These are phyloP conservation scores for Altica lythri DNA, from an alignment of 2,888 invertebrate genomes.

Conservation along the genomic window DNA sequence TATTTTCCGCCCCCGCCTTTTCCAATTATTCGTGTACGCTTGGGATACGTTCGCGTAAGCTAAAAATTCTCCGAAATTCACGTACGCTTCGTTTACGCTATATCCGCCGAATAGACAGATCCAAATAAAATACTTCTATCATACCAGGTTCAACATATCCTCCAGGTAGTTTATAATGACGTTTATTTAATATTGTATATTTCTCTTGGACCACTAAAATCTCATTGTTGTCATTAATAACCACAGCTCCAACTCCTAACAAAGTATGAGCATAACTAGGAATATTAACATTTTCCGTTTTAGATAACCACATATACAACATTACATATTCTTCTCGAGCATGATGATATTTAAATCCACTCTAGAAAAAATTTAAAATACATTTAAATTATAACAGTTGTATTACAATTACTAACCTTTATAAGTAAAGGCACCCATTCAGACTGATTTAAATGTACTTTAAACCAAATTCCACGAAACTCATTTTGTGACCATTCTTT, in stretches of 20 bases:
- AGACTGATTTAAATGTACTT: constrained; percentile 70
- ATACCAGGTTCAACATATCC: constrained; percentile 86
- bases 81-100: no score
- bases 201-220: constrained; percentile 82
- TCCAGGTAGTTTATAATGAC: constrained; percentile 90
- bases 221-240: constrained; percentile 76
- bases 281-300: constrained; percentile 64
- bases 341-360: constrained; percentile 87
- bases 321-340: constrained; percentile 78
- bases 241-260: constrained; percentile 84
- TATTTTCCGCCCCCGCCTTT: no score
- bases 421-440: constrained; percentile 77
- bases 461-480: constrained; percentile 81
- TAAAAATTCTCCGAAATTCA: no score
- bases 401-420: constrained; percentile 59
- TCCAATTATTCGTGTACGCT: no score
- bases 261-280: constrained; percentile 82
- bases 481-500: constrained; percentile 67
- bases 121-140: not conserved
- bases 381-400: not conserved
- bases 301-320: constrained; percentile 81
- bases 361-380: constrained; percentile 54
- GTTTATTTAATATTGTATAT: constrained; percentile 56
- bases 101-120: no score
- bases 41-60: no score